Percentiles rank a stretch among this genome's conserved stretches.
These are phyloP conservation scores for Festucalex cinctus DNA, from an alignment of 2,113 vertebrate genomes.

Conservation along the genomic window DNA sequence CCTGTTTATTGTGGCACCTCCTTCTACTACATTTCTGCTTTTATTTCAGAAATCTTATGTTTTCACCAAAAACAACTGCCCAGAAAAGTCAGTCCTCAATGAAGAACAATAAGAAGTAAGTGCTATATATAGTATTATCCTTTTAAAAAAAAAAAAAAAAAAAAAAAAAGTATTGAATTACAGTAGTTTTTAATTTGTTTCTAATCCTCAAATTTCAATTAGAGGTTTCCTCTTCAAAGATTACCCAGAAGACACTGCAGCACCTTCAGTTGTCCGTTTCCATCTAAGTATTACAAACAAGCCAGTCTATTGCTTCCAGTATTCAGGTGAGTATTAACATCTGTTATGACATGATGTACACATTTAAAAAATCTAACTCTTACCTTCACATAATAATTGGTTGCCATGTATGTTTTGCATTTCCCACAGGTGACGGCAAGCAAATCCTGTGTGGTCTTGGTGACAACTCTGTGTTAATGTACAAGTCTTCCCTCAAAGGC, in stretches of 20 bases:
- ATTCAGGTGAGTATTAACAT: conserved; percentile 73
- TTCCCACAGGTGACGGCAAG: conserved; percentile 78
- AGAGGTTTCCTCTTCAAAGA: conserved; percentile 68
- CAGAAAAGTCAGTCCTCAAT: conserved; percentile 49
- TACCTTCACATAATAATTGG: neutral
- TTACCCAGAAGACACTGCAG: conserved; percentile 64
- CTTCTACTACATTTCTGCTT: neutral
- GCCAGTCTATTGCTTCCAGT: conserved; percentile 71
- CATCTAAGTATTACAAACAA: conserved; percentile 53
- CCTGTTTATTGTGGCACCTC: neutral
- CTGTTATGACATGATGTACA: neutral
- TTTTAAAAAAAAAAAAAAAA: neutral
- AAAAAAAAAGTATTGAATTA: neutral
- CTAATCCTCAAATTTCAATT: conserved; percentile 15
- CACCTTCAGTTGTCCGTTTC: conserved; percentile 56
- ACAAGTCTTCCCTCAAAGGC: conserved; percentile 70
- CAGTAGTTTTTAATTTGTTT: neutral
- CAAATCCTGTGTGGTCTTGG: conserved; percentile 81
- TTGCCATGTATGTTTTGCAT: conserved; percentile 24
- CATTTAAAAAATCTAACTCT: neutral
- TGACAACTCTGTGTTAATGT: conserved; percentile 74
- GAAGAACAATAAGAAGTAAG: conserved; percentile 63
- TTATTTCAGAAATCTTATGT: conserved; percentile 73
- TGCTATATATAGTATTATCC: neutral
- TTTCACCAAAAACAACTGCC: conserved; percentile 74